Evolutionary conservation across 1,140 invertebrate species (phyloP).

Genomic region (Drosophila arawakana): DNA sequence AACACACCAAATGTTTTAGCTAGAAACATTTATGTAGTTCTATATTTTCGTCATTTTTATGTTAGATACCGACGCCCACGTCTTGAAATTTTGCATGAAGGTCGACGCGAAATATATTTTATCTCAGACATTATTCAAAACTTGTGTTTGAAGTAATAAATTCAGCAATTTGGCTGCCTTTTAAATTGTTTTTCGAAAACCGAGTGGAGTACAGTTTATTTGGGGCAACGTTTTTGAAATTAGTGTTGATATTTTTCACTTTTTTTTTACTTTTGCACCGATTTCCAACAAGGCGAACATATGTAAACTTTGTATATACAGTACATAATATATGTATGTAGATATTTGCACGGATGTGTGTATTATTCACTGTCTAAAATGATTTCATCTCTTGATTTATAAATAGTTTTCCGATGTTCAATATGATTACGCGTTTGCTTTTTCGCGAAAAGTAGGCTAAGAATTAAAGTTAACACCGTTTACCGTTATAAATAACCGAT

Average conservation of each 20-base stretch:
- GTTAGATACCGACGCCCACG: background rate
- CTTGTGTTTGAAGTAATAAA: conserved; percentile 8
- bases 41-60: conserved; percentile 4
- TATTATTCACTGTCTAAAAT: conserved; percentile 56
- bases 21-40: background rate
- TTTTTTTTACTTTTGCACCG: conserved; percentile 7
- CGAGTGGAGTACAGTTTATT: background rate
- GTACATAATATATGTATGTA: conserved; percentile 7
- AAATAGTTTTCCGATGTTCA: conserved; percentile 58
- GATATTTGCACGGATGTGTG: conserved; percentile 10
- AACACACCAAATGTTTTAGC: too few species aligned
- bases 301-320: conserved; percentile 1
- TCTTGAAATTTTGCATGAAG: background rate
- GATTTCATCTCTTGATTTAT: conserved; percentile 76
- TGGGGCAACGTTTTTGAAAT: conserved; percentile 1
- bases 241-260: conserved; percentile 2
- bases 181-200: background rate
- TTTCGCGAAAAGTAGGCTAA: background rate
- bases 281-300: conserved; percentile 3
- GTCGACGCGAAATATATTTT: background rate
- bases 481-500: conserved; percentile 51
- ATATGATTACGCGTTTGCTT: conserved; percentile 11
- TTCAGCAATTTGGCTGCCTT: background rate
- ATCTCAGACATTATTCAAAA: conserved; percentile 4
- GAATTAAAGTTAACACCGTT: background rate